Conservation (phyloP, 2,888 invertebrate genomes). For the Cosmorhoe ocellata region DNA sequence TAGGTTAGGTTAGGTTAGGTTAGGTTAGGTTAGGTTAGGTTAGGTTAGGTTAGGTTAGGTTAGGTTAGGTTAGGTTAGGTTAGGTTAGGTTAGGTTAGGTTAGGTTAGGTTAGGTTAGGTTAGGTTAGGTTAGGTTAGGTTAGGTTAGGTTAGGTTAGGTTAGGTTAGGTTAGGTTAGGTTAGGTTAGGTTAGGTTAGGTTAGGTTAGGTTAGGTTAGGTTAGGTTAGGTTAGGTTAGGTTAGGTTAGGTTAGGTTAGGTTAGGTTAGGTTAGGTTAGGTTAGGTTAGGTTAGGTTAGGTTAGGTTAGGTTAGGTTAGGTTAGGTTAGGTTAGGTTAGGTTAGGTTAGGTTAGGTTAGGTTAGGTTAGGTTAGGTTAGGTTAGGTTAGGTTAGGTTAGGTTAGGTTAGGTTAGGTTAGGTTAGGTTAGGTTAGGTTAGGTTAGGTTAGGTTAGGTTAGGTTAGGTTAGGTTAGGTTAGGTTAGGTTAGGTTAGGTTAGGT, state of each 20-base stretch:
- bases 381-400: slow-evolving; percentile 1
- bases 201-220: slow-evolving; percentile 8
- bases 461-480: slow-evolving; percentile 20
- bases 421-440: slow-evolving; percentile 2
- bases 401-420: slow-evolving; percentile 4
- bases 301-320: slow-evolving; percentile 9
- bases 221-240: slow-evolving; percentile 10
- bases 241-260: neutral
- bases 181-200: slow-evolving; percentile 6
- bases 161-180: slow-evolving; percentile 13
- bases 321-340: slow-evolving; percentile 26
- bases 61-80: neutral
- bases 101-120: slow-evolving; percentile 33
- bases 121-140: slow-evolving; percentile 29
- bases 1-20: slow-evolving; percentile 30
- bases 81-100: slow-evolving; percentile 18
- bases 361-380: neutral
- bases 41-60: neutral
- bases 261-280: neutral
- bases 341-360: slow-evolving; percentile 15
- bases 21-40: slow-evolving; percentile 29
- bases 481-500: slow-evolving; percentile 14
- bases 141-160: slow-evolving; percentile 22
- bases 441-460: slow-evolving; percentile 16
- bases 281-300: slow-evolving; percentile 6